Evolutionary conservation across 2,888 invertebrate species (phyloP).

Genomic region (Galeopsomyia nigrocyanea): DNA sequence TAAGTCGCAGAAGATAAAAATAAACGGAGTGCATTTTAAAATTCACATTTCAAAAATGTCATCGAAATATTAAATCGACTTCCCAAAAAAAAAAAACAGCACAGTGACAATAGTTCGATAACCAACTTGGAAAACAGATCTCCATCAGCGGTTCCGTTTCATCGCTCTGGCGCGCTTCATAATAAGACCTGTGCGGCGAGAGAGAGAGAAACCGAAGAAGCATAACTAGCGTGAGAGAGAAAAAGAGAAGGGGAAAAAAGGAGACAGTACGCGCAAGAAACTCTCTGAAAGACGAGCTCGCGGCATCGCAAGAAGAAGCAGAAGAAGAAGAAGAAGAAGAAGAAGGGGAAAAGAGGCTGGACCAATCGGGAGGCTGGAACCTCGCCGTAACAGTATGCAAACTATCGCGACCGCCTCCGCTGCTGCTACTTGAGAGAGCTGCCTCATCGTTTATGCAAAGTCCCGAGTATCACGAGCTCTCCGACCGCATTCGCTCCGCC

Average conservation of each 20-base stretch:
- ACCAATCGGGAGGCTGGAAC: conserved; percentile 64
- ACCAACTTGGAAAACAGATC: too few relatives aligned
- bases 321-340: conserved; percentile 53
- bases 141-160: too few relatives aligned
- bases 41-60: too few relatives aligned
- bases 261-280: not conserved
- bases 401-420: conserved; percentile 63
- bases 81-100: too few relatives aligned
- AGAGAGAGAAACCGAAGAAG: conserved; percentile 10
- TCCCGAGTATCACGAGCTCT: conserved; percentile 49
- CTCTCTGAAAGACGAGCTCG: not conserved
- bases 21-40: too few relatives aligned
- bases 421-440: conserved; percentile 30
- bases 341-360: conserved; percentile 59
- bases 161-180: too few relatives aligned
- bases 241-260: not conserved
- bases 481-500: conserved; percentile 57
- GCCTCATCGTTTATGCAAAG: conserved; percentile 65
- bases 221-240: conserved; percentile 15
- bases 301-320: conserved; percentile 41
- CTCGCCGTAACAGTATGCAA: conserved; percentile 63
- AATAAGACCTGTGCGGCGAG: not conserved
- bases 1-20: too few relatives aligned
- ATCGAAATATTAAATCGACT: too few relatives aligned
- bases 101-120: too few relatives aligned